phyloP scores from a whole-genome alignment of 2,113 vertebrate species.

The Hippocampus guttulatus region DNA sequence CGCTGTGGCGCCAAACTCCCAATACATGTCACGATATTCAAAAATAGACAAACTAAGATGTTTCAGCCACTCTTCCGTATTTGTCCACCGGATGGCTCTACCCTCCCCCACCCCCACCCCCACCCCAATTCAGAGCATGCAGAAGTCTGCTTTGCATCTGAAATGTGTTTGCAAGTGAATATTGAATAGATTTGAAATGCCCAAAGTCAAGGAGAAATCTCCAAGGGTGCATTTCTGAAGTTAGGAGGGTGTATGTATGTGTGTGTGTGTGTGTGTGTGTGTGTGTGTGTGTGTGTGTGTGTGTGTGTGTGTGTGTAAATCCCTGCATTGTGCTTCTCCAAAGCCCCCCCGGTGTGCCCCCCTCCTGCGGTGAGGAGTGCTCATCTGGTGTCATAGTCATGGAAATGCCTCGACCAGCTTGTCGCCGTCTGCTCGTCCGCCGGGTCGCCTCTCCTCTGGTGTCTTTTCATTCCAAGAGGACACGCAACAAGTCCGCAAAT shows the following conservation, averaged over 20 bases:
- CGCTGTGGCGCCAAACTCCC: no score
- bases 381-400: constrained; percentile 71
- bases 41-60: background rate
- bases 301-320: constrained; percentile 47
- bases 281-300: no score
- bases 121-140: background rate
- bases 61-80: background rate
- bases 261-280: constrained; percentile 4
- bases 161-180: background rate
- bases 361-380: constrained; percentile 41
- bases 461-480: constrained; percentile 9
- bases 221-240: constrained; percentile 41
- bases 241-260: background rate
- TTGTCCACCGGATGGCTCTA: background rate
- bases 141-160: background rate
- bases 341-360: constrained; percentile 37
- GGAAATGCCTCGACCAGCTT: constrained; percentile 60
- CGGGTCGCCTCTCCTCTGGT: background rate
- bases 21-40: background rate
- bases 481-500: background rate
- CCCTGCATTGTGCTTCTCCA: constrained; percentile 44
- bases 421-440: background rate
- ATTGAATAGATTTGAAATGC: constrained; percentile 26
- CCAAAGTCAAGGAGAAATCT: constrained; percentile 66
- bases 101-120: no score